These are phyloP conservation scores for Morinoia aosen DNA, from an alignment of 2,888 invertebrate species.

Conservation along the genomic window DNA sequence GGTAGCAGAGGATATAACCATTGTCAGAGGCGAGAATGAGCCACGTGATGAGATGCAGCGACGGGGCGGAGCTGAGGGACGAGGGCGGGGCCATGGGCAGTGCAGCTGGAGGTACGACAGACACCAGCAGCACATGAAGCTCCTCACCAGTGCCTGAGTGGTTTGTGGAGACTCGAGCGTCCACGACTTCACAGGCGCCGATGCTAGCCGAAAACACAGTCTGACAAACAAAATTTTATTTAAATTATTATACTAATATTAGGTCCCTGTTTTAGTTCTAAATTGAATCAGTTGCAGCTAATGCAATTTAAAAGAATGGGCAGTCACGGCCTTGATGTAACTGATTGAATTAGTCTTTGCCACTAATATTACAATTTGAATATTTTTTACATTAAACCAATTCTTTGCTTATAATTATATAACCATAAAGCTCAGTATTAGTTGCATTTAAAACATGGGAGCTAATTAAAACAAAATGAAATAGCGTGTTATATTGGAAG, in stretches of 20 bases:
- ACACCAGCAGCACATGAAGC: slow-evolving; percentile 25
- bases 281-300: not conserved
- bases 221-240: not conserved
- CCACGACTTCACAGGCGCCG: slow-evolving; percentile 12
- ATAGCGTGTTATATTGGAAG: not conserved
- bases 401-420: too few relatives aligned
- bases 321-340: not conserved
- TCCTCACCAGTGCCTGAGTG: not conserved
- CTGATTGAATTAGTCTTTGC: not conserved
- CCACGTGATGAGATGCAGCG: slow-evolving; percentile 63
- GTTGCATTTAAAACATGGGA: not conserved
- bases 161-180: not conserved
- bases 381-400: not conserved
- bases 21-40: slow-evolving; percentile 53
- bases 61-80: not conserved
- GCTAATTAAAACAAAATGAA: not conserved
- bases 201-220: not conserved
- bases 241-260: not conserved
- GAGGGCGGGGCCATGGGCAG: not conserved
- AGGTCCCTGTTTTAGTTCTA: not conserved
- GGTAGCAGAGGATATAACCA: not conserved
- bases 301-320: not conserved
- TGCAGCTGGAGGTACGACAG: not conserved
- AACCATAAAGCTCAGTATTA: not conserved
- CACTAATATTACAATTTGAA: not conserved